Conservation (phyloP, 2,113 vertebrate genomes). For the Pao palembangensis region DNA sequence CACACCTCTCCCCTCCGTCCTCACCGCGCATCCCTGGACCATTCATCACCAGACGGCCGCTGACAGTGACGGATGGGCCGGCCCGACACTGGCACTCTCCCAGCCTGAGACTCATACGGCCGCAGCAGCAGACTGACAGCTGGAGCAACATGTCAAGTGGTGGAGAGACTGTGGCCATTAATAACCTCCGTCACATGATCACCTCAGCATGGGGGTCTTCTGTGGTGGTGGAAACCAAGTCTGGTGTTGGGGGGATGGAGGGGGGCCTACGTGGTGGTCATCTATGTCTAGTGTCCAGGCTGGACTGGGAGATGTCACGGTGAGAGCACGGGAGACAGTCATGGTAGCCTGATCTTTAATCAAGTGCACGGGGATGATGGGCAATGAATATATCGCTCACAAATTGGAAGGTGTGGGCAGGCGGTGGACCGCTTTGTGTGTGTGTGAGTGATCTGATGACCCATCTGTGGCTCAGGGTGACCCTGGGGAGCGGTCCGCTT, state of each 20-base stretch:
- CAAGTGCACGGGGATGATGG: slow-evolving; percentile 74
- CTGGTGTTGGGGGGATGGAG: background rate
- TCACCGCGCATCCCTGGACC: slow-evolving; percentile 67
- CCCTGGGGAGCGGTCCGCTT: slow-evolving; percentile 18
- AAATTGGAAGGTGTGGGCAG: slow-evolving; percentile 55
- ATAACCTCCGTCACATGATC: slow-evolving; percentile 97
- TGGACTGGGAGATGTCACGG: slow-evolving; percentile 85
- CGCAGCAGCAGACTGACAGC: slow-evolving; percentile 93
- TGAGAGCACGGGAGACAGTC: slow-evolving; percentile 78
- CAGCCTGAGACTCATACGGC: slow-evolving; percentile 91
- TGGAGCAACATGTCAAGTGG: slow-evolving; percentile 98
- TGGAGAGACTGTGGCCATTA: slow-evolving; percentile 97
- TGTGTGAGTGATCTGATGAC: slow-evolving; percentile 44
- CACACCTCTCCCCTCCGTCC: slow-evolving; percentile 71
- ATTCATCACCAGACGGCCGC: slow-evolving; percentile 92
- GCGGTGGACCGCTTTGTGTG: slow-evolving; percentile 1
- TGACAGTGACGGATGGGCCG: slow-evolving; percentile 99
- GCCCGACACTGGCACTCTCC: slow-evolving; percentile 88
- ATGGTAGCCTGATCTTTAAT: slow-evolving; percentile 87
- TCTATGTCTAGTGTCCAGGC: slow-evolving; percentile 66
- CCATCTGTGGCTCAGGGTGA: slow-evolving; percentile 44
- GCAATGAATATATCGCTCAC: slow-evolving; percentile 84
- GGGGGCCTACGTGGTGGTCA: background rate
- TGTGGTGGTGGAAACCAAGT: background rate
- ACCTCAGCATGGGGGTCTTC: slow-evolving; percentile 17